Evolutionary conservation across 1,140 invertebrate species (phyloP).

Genomic region (Trachymyrmex cornetzi): DNA sequence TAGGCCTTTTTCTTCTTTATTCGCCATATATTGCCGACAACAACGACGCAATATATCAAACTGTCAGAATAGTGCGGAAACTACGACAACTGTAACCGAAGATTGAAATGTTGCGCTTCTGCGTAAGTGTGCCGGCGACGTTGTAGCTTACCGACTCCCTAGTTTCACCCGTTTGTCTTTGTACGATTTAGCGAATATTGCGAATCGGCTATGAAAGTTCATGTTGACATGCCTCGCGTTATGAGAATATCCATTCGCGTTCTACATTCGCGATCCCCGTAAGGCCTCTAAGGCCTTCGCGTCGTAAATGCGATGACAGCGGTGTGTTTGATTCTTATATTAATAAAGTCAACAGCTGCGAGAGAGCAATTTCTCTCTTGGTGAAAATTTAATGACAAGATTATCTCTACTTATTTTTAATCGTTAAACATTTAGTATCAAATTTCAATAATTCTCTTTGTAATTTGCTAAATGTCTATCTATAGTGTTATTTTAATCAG

Average conservation of each 20-base stretch:
- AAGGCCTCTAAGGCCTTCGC: neutral
- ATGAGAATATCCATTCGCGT: slow-evolving; percentile 35
- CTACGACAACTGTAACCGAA: slow-evolving; percentile 22
- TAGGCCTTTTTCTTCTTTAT: neutral
- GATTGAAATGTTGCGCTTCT: slow-evolving; percentile 36
- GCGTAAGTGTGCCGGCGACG: slow-evolving; percentile 24
- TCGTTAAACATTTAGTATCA: neutral
- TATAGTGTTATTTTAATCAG: neutral
- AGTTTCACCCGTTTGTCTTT: slow-evolving; percentile 50
- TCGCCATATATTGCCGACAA: slow-evolving; percentile 4
- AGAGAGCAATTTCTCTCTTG: slow-evolving; percentile 45
- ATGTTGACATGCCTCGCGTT: slow-evolving; percentile 34
- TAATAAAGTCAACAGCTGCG: slow-evolving; percentile 31
- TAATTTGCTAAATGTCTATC: neutral
- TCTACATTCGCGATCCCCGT: slow-evolving; percentile 29
- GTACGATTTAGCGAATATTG: slow-evolving; percentile 43
- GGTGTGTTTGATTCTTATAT: slow-evolving; percentile 33
- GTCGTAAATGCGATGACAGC: slow-evolving; percentile 26
- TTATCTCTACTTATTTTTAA: slow-evolving; percentile 7
- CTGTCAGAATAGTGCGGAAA: neutral
- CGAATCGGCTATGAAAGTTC: slow-evolving; percentile 39
- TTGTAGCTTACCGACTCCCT: neutral
- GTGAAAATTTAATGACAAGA: slow-evolving; percentile 35
- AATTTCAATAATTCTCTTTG: slow-evolving; percentile 2
- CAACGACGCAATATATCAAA: slow-evolving; percentile 18